These are phyloP conservation scores for Podarcis muralis DNA, from an alignment of 2,113 vertebrate species.

Conservation along the genomic window DNA sequence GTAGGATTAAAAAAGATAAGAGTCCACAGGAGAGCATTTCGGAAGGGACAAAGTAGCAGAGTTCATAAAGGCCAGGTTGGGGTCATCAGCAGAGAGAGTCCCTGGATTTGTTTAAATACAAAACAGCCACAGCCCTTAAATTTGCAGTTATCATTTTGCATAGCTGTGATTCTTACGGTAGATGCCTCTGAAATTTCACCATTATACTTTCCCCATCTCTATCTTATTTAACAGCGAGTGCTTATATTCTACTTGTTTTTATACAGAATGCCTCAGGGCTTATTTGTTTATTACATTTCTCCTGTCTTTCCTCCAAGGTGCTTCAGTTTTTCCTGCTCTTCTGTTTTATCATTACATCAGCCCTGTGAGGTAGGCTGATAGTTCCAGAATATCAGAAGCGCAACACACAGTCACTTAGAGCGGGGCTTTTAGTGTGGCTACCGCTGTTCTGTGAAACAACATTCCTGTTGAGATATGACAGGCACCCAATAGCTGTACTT, in stretches of 20 bases:
- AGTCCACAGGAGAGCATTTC: not conserved
- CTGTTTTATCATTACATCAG: too few relatives aligned
- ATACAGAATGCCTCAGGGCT: not conserved
- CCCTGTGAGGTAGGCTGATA: too few relatives aligned
- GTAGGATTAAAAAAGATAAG: conserved; percentile 35
- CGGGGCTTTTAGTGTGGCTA: too few relatives aligned
- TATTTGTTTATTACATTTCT: not conserved
- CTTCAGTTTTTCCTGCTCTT: too few relatives aligned
- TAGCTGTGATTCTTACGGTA: conserved; percentile 15
- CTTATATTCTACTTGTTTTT: not conserved
- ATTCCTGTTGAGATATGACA: too few relatives aligned
- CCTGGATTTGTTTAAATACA: conserved; percentile 27
- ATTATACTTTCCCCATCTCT: fast-evolving
- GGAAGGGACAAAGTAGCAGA: not conserved
- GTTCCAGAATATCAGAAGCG: too few relatives aligned
- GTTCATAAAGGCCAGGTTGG: not conserved
- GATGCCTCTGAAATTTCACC: not conserved
- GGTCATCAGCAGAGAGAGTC: conserved; percentile 19
- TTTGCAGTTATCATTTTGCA: conserved; percentile 4
- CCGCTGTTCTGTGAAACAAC: too few relatives aligned
- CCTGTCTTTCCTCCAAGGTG: too few relatives aligned
- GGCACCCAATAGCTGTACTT: too few relatives aligned
- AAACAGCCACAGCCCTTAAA: not conserved
- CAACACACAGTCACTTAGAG: too few relatives aligned
- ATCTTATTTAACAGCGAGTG: not conserved